Evolutionary conservation across 2,797 vertebrate species (phyloP), one percentile per base, ranked within the genome.

Genomic region (Fringilla coelebs): DNA sequence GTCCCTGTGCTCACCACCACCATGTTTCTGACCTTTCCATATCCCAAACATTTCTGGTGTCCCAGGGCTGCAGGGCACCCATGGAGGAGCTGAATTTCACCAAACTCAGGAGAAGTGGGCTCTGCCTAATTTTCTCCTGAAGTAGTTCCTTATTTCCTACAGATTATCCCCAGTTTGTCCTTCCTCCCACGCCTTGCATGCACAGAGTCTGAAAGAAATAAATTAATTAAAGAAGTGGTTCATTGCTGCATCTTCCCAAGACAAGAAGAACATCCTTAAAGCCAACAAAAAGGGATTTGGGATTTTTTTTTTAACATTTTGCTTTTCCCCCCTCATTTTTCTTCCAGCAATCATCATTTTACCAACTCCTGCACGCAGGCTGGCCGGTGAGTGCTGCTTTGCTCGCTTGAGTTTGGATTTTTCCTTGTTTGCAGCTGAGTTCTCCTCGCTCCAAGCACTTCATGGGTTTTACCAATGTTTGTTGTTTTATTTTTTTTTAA

Each of bases 361-460:
- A 98, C 97, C 99, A 99, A 95, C 95, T 99, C 32, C 98, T 99
- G 28, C 92, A 88, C 0, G 93, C 98, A 1, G 98, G 98, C 86
- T 99, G 99, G 99, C 99, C 98, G 97, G 99, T 99, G 98, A 99
- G 99, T 99, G 97, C 58, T 0, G 0, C 55, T 75, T 15, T 5
- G 2, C 34, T 31, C 16, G 2, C n/a, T 60, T 10, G 11, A 12
- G 25, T 3, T 55, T 2, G 4, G 6, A 6, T 38, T 72, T 77
- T 71, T 4, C 22, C n/a, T 68, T 8, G 29, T 10, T 63, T 46
- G 31, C 28, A 45, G 32, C 20, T 32, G 81, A 28, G 3, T 32
- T 84, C 48, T 78, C 21, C 14, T 46, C 51, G 28, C 72, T 65
- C 54, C 31, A 6, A 65, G 16, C 45, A 11, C 46, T 51, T 32